These are phyloP conservation scores for Sorex fumeus DNA, from an alignment of 2,113 vertebrate species.

Conservation along the genomic window DNA sequence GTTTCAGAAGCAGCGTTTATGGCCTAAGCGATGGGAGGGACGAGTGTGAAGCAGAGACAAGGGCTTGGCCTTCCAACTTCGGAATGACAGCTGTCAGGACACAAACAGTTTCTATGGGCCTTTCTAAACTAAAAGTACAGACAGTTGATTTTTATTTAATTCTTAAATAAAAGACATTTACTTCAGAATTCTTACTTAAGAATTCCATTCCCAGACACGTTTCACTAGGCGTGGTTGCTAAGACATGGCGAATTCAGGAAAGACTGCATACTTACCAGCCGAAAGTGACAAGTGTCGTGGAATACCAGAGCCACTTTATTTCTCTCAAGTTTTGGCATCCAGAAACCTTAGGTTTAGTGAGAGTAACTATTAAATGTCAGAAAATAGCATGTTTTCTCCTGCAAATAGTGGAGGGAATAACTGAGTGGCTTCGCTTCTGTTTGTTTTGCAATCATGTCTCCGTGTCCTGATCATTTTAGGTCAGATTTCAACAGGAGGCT, in stretches of 20 bases:
- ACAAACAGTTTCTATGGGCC: background rate
- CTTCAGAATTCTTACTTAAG: too few species aligned
- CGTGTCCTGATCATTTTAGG: background rate
- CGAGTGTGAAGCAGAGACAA: background rate
- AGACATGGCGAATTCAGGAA: background rate
- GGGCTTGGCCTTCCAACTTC: background rate
- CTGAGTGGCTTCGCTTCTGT: background rate
- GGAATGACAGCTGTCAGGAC: background rate
- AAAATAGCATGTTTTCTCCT: conserved; percentile 33
- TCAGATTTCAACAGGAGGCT: background rate
- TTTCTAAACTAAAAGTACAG: background rate
- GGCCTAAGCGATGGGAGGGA: background rate
- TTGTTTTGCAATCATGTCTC: background rate
- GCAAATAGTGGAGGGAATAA: background rate
- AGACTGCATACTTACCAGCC: background rate
- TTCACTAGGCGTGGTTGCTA: background rate
- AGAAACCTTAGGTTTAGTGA: background rate
- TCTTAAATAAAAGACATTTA: too few species aligned
- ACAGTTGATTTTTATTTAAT: background rate
- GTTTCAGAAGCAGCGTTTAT: conserved; percentile 45
- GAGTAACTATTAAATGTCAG: background rate
- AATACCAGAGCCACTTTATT: background rate
- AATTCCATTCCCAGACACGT: background rate
- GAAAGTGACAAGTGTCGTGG: background rate
- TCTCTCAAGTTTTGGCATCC: background rate